These are phyloP conservation scores for Dendrocopos noguchii DNA, from an alignment of 2,113 vertebrate genomes.

Conservation along the genomic window DNA sequence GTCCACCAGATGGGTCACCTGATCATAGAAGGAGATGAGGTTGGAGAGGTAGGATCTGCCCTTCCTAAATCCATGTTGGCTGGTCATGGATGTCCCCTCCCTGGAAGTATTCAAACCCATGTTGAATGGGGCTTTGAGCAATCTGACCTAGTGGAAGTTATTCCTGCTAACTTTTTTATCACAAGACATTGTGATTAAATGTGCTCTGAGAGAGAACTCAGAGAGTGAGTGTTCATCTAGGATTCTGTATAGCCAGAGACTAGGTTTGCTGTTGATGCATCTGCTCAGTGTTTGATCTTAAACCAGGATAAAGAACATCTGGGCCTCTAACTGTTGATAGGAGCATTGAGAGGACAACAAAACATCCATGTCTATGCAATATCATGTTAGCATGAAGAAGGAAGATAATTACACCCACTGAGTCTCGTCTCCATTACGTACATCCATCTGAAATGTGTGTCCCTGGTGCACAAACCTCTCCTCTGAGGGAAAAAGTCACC, in stretches of 20 bases:
- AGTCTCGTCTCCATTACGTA: not conserved
- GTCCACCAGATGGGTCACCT: too few species aligned
- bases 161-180: too few species aligned
- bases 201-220: not conserved
- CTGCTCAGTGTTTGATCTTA: not conserved
- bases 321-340: not conserved
- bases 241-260: not conserved
- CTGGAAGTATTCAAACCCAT: too few species aligned
- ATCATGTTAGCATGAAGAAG: not conserved
- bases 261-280: not conserved
- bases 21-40: too few species aligned
- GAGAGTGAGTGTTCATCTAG: not conserved
- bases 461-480: not conserved
- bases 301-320: not conserved
- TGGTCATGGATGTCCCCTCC: too few species aligned
- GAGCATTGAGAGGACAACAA: not conserved
- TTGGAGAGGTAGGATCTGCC: too few species aligned
- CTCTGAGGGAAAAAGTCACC: accelerated
- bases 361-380: not conserved
- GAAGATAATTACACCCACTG: not conserved
- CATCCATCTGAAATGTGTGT: not conserved
- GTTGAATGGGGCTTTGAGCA: too few species aligned
- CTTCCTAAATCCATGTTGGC: too few species aligned
- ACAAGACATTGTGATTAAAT: not conserved
- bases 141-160: too few species aligned